These are phyloP conservation scores for Brachionus angularis DNA, from an alignment of 1,140 invertebrate species.

Conservation along the genomic window DNA sequence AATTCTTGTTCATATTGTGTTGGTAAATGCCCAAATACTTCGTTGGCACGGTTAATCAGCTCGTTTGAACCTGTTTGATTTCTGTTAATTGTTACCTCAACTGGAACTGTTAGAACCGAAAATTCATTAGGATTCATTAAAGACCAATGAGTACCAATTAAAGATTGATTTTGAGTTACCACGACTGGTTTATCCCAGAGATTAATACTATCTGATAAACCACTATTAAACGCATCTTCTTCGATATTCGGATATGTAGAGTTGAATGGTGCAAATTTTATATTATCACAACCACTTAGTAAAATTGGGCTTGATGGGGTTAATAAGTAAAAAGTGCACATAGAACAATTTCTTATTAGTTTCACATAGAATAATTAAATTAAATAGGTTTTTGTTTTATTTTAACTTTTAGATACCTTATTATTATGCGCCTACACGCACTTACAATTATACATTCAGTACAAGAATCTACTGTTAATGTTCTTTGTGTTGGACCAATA, in stretches of 20 bases:
- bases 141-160: conserved; percentile 16
- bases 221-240: conserved; percentile 6
- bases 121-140: conserved; percentile 28
- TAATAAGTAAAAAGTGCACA: conserved; percentile 36
- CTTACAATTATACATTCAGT: conserved; percentile 22
- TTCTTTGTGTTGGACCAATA: conserved; percentile 33
- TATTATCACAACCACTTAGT: conserved; percentile 33
- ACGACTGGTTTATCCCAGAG: conserved; percentile 39
- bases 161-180: conserved; percentile 29
- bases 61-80: background rate
- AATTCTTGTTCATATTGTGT: conserved; percentile 15
- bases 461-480: conserved; percentile 24
- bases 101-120: conserved; percentile 14
- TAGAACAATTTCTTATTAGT: conserved; percentile 21
- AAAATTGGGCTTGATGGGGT: conserved; percentile 33
- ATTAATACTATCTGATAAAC: conserved; percentile 23
- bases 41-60: conserved; percentile 23
- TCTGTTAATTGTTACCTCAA: background rate
- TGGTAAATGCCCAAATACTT: conserved; percentile 30
- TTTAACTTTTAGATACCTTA: conserved; percentile 17
- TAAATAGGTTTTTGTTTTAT: background rate
- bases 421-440: conserved; percentile 11
- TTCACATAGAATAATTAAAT: background rate
- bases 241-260: conserved; percentile 26
- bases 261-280: conserved; percentile 32